These are phyloP conservation scores for Rhynchomys soricoides DNA, from an alignment of 2,113 vertebrate genomes.

Conservation along the genomic window DNA sequence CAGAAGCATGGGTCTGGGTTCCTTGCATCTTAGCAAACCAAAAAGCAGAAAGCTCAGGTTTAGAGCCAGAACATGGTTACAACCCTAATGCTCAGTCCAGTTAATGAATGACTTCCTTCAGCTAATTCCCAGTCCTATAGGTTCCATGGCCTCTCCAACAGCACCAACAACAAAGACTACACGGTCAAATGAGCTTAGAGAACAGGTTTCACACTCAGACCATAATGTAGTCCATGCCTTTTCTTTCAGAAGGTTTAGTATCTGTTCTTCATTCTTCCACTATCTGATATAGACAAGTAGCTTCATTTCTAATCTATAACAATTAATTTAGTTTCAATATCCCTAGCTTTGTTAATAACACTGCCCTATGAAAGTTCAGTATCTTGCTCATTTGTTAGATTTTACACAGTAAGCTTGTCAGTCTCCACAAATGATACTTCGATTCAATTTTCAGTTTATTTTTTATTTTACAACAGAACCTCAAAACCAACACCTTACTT, in stretches of 20 bases:
- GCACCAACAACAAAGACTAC: neutral
- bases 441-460: neutral
- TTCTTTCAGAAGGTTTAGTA: neutral
- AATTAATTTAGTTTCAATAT: neutral
- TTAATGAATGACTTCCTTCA: neutral
- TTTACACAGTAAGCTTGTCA: neutral
- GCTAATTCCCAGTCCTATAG: neutral
- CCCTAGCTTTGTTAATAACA: neutral
- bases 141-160: neutral
- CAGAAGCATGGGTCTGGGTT: neutral
- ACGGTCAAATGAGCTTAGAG: neutral
- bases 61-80: neutral
- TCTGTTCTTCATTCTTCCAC: neutral
- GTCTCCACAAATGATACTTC: slow-evolving; percentile 23
- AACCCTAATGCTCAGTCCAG: too few species aligned
- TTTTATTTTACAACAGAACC: neutral
- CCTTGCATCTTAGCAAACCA: neutral
- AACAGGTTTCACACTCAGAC: too few species aligned
- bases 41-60: neutral
- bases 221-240: neutral
- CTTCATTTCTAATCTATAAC: neutral
- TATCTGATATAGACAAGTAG: neutral
- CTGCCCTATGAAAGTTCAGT: neutral
- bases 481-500: neutral
- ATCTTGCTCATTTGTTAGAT: neutral